Percentiles rank a stretch among this genome's conserved stretches.
Evolutionary conservation across 2,113 vertebrate species (phyloP).

Genomic region (Nyctibius bracteatus): DNA sequence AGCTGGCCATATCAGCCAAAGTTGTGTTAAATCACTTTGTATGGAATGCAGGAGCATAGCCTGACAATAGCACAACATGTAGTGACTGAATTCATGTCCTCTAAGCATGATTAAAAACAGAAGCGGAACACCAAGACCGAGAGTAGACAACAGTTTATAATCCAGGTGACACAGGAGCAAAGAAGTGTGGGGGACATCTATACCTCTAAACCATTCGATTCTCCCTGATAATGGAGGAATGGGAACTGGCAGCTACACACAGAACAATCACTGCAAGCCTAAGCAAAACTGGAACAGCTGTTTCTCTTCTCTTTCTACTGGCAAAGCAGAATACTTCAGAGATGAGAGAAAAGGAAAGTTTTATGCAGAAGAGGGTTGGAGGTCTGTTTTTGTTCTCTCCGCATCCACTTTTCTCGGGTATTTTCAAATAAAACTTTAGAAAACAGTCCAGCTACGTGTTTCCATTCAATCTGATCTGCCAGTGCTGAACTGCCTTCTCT

Average conservation of each 20-base stretch:
- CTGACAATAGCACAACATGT: background rate
- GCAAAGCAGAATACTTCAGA: conserved; percentile 27
- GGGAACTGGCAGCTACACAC: background rate
- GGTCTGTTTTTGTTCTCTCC: conserved; percentile 4
- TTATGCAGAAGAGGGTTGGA: conserved; percentile 1
- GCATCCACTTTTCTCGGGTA: background rate
- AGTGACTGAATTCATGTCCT: background rate
- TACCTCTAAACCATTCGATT: fast-evolving
- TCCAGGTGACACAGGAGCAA: background rate
- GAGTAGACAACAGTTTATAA: background rate
- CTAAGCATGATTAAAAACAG: background rate
- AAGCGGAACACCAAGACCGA: background rate
- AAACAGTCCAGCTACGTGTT: background rate
- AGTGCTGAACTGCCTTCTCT: background rate
- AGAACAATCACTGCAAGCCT: background rate
- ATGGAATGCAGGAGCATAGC: background rate
- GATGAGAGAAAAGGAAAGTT: conserved; percentile 40
- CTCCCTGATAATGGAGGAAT: background rate
- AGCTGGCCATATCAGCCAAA: conserved; percentile 13
- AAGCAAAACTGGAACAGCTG: conserved; percentile 40
- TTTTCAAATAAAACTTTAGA: conserved; percentile 16
- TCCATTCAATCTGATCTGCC: background rate
- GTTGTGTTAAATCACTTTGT: conserved; percentile 44
- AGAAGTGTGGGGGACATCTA: background rate
- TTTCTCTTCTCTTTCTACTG: conserved; percentile 38